Conservation (phyloP, 2,797 vertebrate species). For the Coracias cyanogaster region DNA sequence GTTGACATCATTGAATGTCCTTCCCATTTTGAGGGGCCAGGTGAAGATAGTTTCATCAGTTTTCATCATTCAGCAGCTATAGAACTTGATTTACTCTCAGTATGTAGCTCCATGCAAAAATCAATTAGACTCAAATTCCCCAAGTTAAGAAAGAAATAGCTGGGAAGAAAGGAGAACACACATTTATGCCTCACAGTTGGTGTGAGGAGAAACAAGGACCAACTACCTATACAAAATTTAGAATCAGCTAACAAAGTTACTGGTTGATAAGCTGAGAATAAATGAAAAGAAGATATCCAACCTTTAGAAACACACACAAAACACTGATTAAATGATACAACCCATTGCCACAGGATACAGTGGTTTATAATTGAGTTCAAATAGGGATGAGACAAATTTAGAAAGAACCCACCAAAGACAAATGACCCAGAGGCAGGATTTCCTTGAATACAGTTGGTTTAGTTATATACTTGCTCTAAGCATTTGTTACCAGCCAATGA, state of each 20-base stretch:
- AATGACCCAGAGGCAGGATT: neutral
- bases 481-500: neutral
- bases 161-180: neutral
- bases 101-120: neutral
- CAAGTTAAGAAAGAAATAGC: neutral
- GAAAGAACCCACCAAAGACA: neutral
- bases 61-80: neutral
- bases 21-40: neutral
- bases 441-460: neutral
- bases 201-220: neutral
- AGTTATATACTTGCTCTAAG: neutral
- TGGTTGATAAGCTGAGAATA: neutral
- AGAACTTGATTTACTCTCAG: neutral
- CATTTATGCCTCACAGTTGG: neutral
- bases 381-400: neutral
- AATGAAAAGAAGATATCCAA: neutral
- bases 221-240: neutral
- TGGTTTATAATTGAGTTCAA: neutral
- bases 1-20: neutral
- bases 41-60: neutral
- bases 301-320: neutral
- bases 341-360: neutral
- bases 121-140: neutral
- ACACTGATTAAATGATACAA: neutral
- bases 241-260: neutral